Conservation (phyloP, 1,140 invertebrate genomes). For the Aethina tumida region DNA sequence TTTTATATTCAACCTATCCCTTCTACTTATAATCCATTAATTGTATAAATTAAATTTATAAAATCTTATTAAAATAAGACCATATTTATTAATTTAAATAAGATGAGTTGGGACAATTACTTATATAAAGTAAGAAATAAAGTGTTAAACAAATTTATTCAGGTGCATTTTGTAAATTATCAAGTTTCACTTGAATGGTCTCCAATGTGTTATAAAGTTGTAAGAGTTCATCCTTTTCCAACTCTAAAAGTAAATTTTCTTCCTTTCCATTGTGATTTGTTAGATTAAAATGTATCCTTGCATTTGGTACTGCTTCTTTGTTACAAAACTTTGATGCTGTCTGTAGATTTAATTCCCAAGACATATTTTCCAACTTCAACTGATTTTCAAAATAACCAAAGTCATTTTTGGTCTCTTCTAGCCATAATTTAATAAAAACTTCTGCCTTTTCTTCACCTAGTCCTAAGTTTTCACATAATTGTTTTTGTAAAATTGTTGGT, state of each 20-base stretch:
- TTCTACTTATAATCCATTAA: no score
- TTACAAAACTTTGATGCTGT: slow-evolving; percentile 17
- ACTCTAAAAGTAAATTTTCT: slow-evolving; percentile 23
- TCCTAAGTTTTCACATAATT: slow-evolving; percentile 24
- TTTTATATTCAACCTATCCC: no score
- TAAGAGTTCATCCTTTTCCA: slow-evolving; percentile 23
- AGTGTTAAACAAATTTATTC: slow-evolving; percentile 9
- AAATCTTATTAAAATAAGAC: no score
- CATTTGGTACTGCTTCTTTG: slow-evolving; percentile 18
- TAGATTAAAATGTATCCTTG: slow-evolving; percentile 23
- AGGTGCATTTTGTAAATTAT: slow-evolving; percentile 18
- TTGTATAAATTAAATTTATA: no score
- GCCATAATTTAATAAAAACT: slow-evolving; percentile 31
- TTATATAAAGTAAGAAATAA: no score
- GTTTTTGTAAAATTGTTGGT: slow-evolving; percentile 26
- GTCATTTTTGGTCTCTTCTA: slow-evolving; percentile 19
- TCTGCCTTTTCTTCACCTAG: slow-evolving; percentile 28
- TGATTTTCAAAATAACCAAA: slow-evolving; percentile 28
- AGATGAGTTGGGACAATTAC: no score
- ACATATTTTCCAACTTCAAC: slow-evolving; percentile 22
- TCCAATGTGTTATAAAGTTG: slow-evolving; percentile 31
- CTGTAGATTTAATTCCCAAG: slow-evolving; percentile 30
- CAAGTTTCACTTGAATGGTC: slow-evolving; percentile 29
- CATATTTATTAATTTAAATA: no score
- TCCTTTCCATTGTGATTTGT: slow-evolving; percentile 15